Base-by-base conservation (phyloP, 1,140 invertebrate species). In the Proctacanthus coquilletti region DNA sequence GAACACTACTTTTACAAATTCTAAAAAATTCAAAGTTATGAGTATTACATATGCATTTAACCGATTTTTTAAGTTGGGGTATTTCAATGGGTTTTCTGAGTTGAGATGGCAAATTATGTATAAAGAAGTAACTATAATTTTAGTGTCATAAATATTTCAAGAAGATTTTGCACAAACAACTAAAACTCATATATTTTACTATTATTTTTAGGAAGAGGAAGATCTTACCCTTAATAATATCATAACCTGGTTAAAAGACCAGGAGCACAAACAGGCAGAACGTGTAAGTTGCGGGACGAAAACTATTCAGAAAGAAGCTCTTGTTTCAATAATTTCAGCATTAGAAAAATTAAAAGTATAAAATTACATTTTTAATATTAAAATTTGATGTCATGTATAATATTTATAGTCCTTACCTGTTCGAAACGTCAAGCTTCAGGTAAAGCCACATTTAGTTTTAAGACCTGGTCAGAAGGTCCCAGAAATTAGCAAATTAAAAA, bases 361-460 rank as follows among this genome's bases (percentile, higher is more conserved):
- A 15, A 21, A 18, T 19, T 11, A 15, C 2, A 31, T 41, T 41
- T 36, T 32, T 32, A 18, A 4, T 29, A 31, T 21, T 27, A 17
- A 5, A 31, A 4, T 29, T 13, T 27, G 29, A 30, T 32, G 15
- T 14, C 17, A 23, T 2, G 5, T 21, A 14, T 32, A n/a, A 39
- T 18, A n/a, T 34, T 41, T 44, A 18, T 10, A 47, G 39, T 34
- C 21, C 5, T 25, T 53, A 34, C 56, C 60, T 3, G 65, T 61
- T 35, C 73, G 74, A 49, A 65, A 61, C 10, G 59, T 83, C 0
- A 70, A 71, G 9, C 67, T 89, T 61, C 74, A 80, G 53, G 80
- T 88, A 2, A 83, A 84, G 49, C 83, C 85, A 34, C 73, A 77
- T 48, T 61, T 88, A 6, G 52, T 93, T 1, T 80, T 74, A 52